Evolutionary conservation across 2,797 vertebrate species (phyloP), one percentile per base, ranked within the genome.

Genomic region (Tenualosa thibaudeaui): DNA sequence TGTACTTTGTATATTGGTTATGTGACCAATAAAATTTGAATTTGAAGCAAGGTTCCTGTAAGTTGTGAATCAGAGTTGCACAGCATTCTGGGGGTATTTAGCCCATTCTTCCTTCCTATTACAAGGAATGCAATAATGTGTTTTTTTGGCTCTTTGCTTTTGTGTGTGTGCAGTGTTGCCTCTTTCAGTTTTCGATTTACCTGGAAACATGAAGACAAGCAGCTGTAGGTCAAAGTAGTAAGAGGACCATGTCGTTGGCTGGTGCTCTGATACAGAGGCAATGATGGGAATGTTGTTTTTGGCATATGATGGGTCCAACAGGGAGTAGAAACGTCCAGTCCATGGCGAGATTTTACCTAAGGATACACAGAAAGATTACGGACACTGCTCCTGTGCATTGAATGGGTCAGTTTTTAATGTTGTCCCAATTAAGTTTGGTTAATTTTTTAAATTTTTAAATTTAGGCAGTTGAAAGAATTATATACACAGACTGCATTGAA

Each of bases 251-350:
- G 98, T 99, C 15, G 98, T 99, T 83, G 98, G 98, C 93, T 99
- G 98, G 83, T 99, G 98, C 92, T 99, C 98, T 0, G 98, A 99
- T 86, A 99, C 98, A 0, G 98, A 99, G 81, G 98, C 98, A 0
- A 99, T 99, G 93, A 99, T 99, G 86, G 98, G 98, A 90, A 99
- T 99, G 93, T 99, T 99, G 95, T 99, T 99, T 92, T 99, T 99
- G 51, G 98, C 98, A 0, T 99, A 99, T 8, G 98, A 99, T 1
- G 98, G 98, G 84, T 99, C 98, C 93, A 99, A 93, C 86, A 99
- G 93, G 2, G 98, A 99, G 92, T 99, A 99, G 94, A 99, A 99
- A 81, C 98, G 98, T 0, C 98, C 98, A 0, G 98, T 99, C 98
- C 98, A 99, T 0, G 98, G 98, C 83, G 98, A 99, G 89, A 99